phyloP scores from a whole-genome alignment of 2,797 vertebrate species.

The Morelia viridis region DNA sequence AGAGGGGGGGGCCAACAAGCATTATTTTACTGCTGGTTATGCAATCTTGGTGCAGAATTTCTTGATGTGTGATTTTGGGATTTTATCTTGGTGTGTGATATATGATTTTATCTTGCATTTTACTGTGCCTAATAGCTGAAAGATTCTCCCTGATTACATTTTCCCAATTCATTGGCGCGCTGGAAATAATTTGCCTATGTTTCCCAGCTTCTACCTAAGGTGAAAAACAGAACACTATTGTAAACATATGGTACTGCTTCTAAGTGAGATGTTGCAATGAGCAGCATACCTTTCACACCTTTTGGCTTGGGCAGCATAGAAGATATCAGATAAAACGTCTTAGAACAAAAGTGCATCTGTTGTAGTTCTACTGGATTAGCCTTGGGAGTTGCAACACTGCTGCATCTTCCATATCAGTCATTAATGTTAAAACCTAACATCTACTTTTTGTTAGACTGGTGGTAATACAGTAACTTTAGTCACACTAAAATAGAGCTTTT shows the following conservation, averaged over 20 bases:
- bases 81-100: constrained; percentile 51
- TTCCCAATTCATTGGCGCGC: constrained; percentile 63
- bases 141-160: constrained; percentile 64
- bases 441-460: constrained; percentile 38
- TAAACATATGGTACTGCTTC: constrained; percentile 17
- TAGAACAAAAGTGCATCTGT: constrained; percentile 20
- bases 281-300: constrained; percentile 34
- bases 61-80: constrained; percentile 62
- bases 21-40: constrained; percentile 57
- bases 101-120: constrained; percentile 67
- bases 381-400: constrained; percentile 3
- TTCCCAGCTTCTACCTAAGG: constrained; percentile 52
- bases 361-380: constrained; percentile 33
- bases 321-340: constrained; percentile 52
- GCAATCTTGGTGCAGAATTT: constrained; percentile 58
- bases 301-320: constrained; percentile 47
- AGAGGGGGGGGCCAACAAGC: constrained; percentile 8
- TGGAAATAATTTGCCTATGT: constrained; percentile 56
- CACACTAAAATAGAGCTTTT: background rate
- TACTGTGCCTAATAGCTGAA: constrained; percentile 63
- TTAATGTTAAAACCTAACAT: constrained; percentile 24
- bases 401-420: constrained; percentile 30
- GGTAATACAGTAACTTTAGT: constrained; percentile 31
- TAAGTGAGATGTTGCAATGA: constrained; percentile 56
- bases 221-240: constrained; percentile 43